Percentiles rank a stretch among this genome's conserved stretches.
Conservation (phyloP, 2,888 invertebrate genomes). For the Tachina grossa region DNA sequence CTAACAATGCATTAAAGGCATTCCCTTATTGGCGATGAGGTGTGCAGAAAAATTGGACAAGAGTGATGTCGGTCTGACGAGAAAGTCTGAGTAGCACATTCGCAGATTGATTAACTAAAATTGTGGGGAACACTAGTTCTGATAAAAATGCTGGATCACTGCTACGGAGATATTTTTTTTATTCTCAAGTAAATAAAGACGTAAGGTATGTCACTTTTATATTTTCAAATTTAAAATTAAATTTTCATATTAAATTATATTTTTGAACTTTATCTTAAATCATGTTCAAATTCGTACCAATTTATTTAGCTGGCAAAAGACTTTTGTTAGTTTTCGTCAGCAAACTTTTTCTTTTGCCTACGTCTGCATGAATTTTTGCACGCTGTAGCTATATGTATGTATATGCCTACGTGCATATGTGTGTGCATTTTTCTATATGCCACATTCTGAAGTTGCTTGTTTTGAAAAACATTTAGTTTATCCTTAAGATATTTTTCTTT, state of each 20-base stretch:
- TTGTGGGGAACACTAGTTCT: no score
- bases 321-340: conserved; percentile 41
- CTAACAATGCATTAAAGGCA: no score
- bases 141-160: no score
- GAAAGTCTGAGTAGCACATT: no score
- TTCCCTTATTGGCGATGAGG: no score
- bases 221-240: neutral
- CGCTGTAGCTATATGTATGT: neutral
- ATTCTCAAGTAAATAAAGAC: no score
- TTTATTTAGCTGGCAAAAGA: conserved; percentile 39
- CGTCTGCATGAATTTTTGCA: conserved; percentile 24
- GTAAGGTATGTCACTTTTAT: no score
- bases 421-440: conserved; percentile 20
- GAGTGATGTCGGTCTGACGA: no score
- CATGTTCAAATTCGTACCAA: conserved; percentile 7
- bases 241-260: neutral
- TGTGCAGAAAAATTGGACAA: no score
- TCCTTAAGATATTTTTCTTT: conserved; percentile 64
- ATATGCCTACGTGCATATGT: neutral
- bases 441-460: conserved; percentile 47
- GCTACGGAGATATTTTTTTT: neutral
- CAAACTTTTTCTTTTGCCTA: conserved; percentile 59
- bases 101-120: no score
- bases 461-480: conserved; percentile 59
- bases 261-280: conserved; percentile 20